phyloP scores from a whole-genome alignment of 2,113 vertebrate species.

The Paradoxurus hermaphroditus region DNA sequence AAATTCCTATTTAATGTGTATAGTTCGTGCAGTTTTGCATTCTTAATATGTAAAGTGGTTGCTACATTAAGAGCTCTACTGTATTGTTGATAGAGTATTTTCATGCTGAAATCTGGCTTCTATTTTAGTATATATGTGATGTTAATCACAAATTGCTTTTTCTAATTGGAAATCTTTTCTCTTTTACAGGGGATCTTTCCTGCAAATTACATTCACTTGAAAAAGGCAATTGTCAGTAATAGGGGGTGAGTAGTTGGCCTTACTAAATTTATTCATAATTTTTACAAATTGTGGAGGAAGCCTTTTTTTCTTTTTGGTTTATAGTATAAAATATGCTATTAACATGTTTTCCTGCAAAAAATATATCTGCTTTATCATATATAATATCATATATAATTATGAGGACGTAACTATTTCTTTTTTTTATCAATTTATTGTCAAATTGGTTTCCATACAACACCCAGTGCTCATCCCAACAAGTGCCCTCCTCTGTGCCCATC shows the following conservation, averaged over 20 bases:
- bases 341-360: conserved; percentile 12
- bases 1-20: not conserved
- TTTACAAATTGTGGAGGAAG: conserved; percentile 2
- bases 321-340: conserved; percentile 4
- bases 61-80: not conserved
- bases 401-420: conserved; percentile 19
- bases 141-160: conserved; percentile 46
- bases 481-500: too few relatives aligned
- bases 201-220: conserved; percentile 88
- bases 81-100: not conserved
- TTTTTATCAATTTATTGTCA: too few relatives aligned
- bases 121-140: conserved; percentile 30
- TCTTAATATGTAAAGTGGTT: conserved; percentile 29
- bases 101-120: not conserved
- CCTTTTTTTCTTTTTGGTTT: conserved; percentile 9
- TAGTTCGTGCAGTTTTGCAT: not conserved
- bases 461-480: too few relatives aligned
- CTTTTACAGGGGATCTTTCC: conserved; percentile 88
- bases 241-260: conserved; percentile 85
- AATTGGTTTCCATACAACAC: too few relatives aligned
- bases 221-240: conserved; percentile 89
- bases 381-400: conserved; percentile 36
- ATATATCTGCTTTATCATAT: not conserved
- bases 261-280: conserved; percentile 37
- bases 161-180: conserved; percentile 64